Evolutionary conservation across 2,797 vertebrate species (phyloP), one percentile per base, ranked within the genome.

Genomic region (Gambusia yucatana): DNA sequence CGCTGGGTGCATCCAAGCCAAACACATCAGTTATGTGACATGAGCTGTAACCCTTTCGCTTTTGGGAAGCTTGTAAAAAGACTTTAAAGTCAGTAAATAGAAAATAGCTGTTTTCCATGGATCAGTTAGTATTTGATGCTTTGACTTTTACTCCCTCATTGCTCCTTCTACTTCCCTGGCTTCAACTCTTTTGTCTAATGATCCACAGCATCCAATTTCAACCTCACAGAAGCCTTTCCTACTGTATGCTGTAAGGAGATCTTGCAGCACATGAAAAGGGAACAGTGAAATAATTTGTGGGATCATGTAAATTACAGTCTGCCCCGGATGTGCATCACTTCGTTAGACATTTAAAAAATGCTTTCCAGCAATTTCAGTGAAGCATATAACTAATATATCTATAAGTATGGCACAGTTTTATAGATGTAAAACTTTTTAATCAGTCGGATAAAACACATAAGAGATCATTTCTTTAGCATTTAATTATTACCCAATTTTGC

Each of bases 81-180:
- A 61, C 41, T 48, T 72, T 55, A 48, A 77, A 57, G 41, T 55
- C 33, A 73, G n/a, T 30, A 67, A 70, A 77, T 76, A 36, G 69
- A 78, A 78, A 47, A 55, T 25, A n/a, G n/a, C 14, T 44, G 41
- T 28, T 65, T 63, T 36, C 57, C 57, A 67, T 13, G 36, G 17
- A 57, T 41, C 76, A 78, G 46, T 76, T 30, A 67, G 3, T 48
- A 41, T 36, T 41, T 67, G 65, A 57, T 69, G 22, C 36, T 13
- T 1, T 77, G 13, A 33, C 33, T 59, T 79, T 70, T 39, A 8
- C 43, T 59, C 11, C 47, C 17, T 4, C 11, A n/a, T n/a, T 44
- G 36, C 22, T 30, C 14, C 65, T 73, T 65, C 7, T 67, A 22
- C 47, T 20, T 59, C 28, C 22, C 14, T 30, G 6, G 43, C 6